Base-by-base conservation (phyloP, 2,113 vertebrate genomes). In the Artemisiospiza belli region DNA sequence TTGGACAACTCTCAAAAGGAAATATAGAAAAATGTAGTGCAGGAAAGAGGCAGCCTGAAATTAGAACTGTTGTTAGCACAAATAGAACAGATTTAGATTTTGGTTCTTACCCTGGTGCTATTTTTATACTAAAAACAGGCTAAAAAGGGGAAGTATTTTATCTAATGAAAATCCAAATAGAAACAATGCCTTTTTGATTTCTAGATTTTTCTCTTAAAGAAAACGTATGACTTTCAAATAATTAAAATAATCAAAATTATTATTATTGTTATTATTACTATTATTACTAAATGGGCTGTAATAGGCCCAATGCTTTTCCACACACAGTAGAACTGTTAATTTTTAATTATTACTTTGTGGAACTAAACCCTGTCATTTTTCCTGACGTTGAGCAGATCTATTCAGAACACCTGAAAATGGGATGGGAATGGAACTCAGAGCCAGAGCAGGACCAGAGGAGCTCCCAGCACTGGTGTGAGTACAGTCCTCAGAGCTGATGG, bases 11-110 rank as follows among this genome's bases (percentile, higher is more conserved):
- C 55, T 89, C 82, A 85, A 87, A 94, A 87, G 89, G 67, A 97
- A 97, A 59, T 58, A 43, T 16, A 95, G 84, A 64, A 41, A 82
- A 91, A 85, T 16, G 21, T n/a, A 66, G 37, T 47, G 78, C 59
- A 91, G 91, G 91, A 89, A 91, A 55, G 80, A 87, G 52, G 74
- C 64, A 91, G 39, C 33, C 87, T 89, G 87, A 82, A 91, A 88
- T 94, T 76, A 90, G 75, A 88, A 33, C 23, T 39, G 78, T 79
- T 54, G 28, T 83, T 83, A 87, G 44, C 31, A 85, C 58, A 83
- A 84, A 61, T 27, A 73, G 76, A 68, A 78, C 52, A 78, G 49
- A 23, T 69, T 92, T 68, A 58, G 52, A 24, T 57, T 91, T 83
- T 46, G n/a, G 11, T 68, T 52, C 73, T 75, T 82, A 66, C 13